phyloP scores from a whole-genome alignment of 2,888 invertebrate genomes.

The Phorcus lineatus region DNA sequence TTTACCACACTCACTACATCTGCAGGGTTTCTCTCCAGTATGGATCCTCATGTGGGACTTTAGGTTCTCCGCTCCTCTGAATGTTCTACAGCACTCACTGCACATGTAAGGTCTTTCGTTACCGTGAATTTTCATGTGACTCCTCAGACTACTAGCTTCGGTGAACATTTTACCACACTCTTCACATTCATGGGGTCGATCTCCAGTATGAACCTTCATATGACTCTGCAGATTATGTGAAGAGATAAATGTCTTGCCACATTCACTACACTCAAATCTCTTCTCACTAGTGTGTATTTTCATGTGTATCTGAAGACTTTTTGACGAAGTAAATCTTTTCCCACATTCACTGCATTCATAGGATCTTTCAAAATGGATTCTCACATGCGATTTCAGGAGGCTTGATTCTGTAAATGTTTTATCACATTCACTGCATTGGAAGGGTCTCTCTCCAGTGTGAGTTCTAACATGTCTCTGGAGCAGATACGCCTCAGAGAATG shows the following conservation, averaged over 20 bases:
- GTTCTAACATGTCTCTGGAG: neutral
- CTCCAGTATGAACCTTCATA: neutral
- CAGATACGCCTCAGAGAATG: neutral
- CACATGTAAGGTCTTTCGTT: neutral
- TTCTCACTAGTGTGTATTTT: neutral
- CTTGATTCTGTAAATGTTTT: neutral
- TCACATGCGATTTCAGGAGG: neutral
- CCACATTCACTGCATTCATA: neutral
- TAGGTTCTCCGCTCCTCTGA: constrained; percentile 25
- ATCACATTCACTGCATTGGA: neutral
- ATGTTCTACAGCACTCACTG: neutral
- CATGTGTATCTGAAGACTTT: neutral
- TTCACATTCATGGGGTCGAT: neutral
- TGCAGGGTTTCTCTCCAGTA: constrained; percentile 39
- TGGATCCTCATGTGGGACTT: neutral
- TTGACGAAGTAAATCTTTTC: neutral
- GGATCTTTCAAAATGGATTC: neutral
- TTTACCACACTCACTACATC: neutral
- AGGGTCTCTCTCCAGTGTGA: constrained; percentile 14
- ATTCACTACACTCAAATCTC: constrained; percentile 9
- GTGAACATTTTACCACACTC: neutral
- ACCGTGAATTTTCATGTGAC: neutral
- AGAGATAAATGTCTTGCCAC: constrained; percentile 9
- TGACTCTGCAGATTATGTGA: neutral
- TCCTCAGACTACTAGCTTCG: neutral